phyloP scores from a whole-genome alignment of 1,140 invertebrate species.

The Brachionus rotundiformis region DNA sequence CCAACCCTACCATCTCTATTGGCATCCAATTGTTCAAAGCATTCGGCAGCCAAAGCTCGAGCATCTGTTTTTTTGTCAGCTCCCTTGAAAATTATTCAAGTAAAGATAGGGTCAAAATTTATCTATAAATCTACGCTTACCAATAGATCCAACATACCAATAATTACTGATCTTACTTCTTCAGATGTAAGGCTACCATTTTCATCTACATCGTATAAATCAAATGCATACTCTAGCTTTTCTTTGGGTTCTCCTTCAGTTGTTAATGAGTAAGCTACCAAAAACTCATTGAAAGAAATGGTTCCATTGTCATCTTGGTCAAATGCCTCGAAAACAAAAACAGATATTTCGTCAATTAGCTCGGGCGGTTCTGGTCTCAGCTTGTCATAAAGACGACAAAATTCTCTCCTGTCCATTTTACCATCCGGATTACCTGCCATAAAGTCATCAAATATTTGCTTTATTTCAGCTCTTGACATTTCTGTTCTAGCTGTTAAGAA shows the following conservation, averaged over 20 bases:
- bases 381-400: not conserved
- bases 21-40: not conserved
- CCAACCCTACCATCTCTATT: constrained; percentile 17
- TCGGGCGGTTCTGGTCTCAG: constrained; percentile 40
- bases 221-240: constrained; percentile 41
- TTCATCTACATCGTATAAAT: constrained; percentile 30
- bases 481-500: not conserved
- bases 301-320: constrained; percentile 36
- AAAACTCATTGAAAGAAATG: constrained; percentile 14
- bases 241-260: constrained; percentile 15
- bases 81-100: not conserved
- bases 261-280: constrained; percentile 15
- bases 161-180: constrained; percentile 22
- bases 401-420: constrained; percentile 12
- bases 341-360: constrained; percentile 35
- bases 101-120: not conserved
- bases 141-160: constrained; percentile 44
- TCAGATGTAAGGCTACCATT: not conserved
- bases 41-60: not conserved
- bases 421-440: constrained; percentile 7
- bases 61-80: not conserved
- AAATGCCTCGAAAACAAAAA: constrained; percentile 42
- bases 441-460: not conserved
- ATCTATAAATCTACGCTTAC: not conserved
- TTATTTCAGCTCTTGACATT: constrained; percentile 9